Conservation (phyloP, 1,140 invertebrate genomes). For the Odontomachus brunneus region DNA sequence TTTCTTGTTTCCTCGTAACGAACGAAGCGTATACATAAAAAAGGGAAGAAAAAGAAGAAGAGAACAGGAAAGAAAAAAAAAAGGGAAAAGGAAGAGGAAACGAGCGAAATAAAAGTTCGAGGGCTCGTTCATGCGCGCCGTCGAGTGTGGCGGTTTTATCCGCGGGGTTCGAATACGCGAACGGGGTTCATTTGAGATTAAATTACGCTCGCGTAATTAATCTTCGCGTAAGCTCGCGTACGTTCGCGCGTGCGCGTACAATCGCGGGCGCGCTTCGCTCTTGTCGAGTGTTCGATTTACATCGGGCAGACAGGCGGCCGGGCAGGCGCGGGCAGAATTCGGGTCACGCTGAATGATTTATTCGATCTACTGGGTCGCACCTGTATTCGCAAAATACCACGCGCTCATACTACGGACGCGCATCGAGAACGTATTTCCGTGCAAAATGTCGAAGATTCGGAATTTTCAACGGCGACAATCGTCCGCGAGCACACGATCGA, state of each 20-base stretch:
- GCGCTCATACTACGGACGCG: conserved; percentile 50
- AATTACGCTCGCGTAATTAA: conserved; percentile 54
- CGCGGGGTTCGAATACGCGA: conserved; percentile 17
- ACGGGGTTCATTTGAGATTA: conserved; percentile 34
- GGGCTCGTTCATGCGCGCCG: conserved; percentile 7
- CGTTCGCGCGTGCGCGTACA: conserved; percentile 31
- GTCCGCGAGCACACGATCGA: conserved; percentile 3
- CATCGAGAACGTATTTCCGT: conserved; percentile 27
- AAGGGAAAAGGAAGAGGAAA: background rate
- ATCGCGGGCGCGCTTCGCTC: conserved; percentile 5
- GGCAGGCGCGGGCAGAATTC: conserved; percentile 24
- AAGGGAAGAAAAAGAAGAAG: too few species aligned
- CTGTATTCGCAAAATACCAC: conserved; percentile 56
- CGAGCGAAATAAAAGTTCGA: conserved; percentile 39
- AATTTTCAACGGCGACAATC: conserved; percentile 19
- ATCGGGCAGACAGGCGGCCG: too few species aligned
- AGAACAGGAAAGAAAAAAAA: too few species aligned
- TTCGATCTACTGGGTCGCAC: conserved; percentile 30
- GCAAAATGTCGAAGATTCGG: conserved; percentile 33
- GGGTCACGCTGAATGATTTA: conserved; percentile 66
- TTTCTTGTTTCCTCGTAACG: background rate
- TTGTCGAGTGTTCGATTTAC: conserved; percentile 41
- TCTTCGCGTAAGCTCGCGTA: conserved; percentile 50
- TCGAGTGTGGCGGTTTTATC: conserved; percentile 30
- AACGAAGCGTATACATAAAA: background rate